Evolutionary conservation across 2,888 invertebrate genomes (phyloP).

Genomic region (Caenorhabditis doughertyi): DNA sequence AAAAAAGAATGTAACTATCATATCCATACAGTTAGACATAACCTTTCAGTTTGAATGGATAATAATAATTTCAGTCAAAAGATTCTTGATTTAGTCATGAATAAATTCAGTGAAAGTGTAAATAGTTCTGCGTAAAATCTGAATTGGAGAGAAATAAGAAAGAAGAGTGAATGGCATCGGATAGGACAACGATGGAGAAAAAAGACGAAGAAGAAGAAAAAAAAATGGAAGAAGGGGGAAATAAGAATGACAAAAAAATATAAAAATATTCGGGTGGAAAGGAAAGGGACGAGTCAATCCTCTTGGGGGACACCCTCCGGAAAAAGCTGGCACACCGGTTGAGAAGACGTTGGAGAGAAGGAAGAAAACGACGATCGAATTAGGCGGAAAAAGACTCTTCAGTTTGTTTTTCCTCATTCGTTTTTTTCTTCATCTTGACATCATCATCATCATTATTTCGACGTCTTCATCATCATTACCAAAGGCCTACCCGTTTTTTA

Average conservation of each 20-base stretch:
- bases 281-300: slow-evolving; percentile 42
- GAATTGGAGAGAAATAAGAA: slow-evolving; percentile 3
- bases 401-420: slow-evolving; percentile 36
- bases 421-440: slow-evolving; percentile 9
- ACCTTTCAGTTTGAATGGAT: neutral
- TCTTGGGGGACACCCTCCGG: slow-evolving; percentile 40
- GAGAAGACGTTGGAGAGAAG: slow-evolving; percentile 3
- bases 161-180: slow-evolving; percentile 6
- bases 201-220: slow-evolving; percentile 4
- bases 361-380: slow-evolving; percentile 35
- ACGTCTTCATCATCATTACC: slow-evolving; percentile 25
- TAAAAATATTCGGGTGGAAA: slow-evolving; percentile 48
- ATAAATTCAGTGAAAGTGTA: neutral
- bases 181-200: slow-evolving; percentile 24
- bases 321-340: slow-evolving; percentile 35
- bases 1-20: neutral
- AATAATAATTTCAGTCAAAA: neutral
- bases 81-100: neutral
- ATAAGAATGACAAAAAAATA: slow-evolving; percentile 44
- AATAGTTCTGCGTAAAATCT: slow-evolving; percentile 4
- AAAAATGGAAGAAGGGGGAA: slow-evolving; percentile 1
- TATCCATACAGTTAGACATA: neutral
- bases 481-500: neutral
- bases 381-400: slow-evolving; percentile 35
- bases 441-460: slow-evolving; percentile 3